Conservation (phyloP, 92 coral and sea anemone species). For the Diadumene lineata region DNA sequence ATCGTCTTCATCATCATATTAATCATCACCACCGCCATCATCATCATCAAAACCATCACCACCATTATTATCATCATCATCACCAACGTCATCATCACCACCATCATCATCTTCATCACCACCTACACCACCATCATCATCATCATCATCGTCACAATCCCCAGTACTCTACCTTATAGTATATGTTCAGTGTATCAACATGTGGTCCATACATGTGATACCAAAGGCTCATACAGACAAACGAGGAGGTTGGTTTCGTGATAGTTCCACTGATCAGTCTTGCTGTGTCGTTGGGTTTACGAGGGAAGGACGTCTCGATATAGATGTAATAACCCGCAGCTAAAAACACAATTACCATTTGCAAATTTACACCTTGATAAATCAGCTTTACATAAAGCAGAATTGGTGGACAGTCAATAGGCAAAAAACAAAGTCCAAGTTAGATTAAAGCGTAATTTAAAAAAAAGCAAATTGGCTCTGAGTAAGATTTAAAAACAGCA, state of each 20-base stretch:
- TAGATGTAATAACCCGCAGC: conserved; percentile 72
- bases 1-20: not conserved
- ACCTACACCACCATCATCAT: not conserved
- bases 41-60: not conserved
- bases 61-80: not conserved
- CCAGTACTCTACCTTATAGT: conserved; percentile 64
- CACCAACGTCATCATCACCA: not conserved
- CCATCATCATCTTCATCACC: not conserved
- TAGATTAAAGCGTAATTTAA: no score
- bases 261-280: conserved; percentile 65
- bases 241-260: conserved; percentile 24
- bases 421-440: no score
- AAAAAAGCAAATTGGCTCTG: no score
- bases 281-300: conserved; percentile 91
- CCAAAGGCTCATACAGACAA: conserved; percentile 83
- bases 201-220: conserved; percentile 99
- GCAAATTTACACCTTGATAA: not conserved
- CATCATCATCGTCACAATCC: no score
- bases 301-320: conserved; percentile 90
- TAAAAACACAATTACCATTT: no score
- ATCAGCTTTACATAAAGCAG: no score
- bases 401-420: no score
- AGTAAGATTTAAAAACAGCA: no score
- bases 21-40: not conserved
- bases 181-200: conserved; percentile 67